Conservation (phyloP, 2,888 invertebrate genomes). For the Entomobrya multifasciata region DNA sequence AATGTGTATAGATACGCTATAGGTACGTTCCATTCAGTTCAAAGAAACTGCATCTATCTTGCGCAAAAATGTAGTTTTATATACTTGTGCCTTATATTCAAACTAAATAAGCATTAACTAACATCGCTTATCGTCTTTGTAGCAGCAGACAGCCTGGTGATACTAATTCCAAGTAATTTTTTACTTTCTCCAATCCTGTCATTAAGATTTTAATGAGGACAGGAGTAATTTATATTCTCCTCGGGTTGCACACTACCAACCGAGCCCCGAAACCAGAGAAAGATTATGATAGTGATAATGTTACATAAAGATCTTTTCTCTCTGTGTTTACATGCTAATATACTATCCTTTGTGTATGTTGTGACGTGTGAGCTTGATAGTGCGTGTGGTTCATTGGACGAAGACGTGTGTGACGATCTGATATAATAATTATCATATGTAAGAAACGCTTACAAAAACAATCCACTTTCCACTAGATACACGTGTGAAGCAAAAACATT, state of each 20-base stretch:
- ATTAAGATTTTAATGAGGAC: conserved; percentile 78
- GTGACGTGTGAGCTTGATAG: conserved; percentile 10
- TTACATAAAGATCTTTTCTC: background rate
- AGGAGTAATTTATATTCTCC: conserved; percentile 74
- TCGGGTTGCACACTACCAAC: conserved; percentile 39
- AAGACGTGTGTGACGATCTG: conserved; percentile 40
- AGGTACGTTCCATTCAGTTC: no score
- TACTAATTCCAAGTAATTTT: conserved; percentile 74
- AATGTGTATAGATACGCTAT: no score
- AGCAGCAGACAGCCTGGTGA: conserved; percentile 48
- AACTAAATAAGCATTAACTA: conserved; percentile 23
- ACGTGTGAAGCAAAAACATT: conserved; percentile 1
- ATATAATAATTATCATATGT: conserved; percentile 55
- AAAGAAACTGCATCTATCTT: background rate
- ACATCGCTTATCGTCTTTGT: conserved; percentile 43
- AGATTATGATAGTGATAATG: background rate
- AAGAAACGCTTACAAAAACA: conserved; percentile 26
- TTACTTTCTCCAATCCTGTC: conserved; percentile 74
- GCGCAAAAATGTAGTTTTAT: background rate
- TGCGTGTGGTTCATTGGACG: conserved; percentile 55
- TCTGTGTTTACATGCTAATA: conserved; percentile 25
- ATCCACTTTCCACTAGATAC: background rate
- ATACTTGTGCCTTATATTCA: background rate
- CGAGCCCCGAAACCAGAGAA: background rate
- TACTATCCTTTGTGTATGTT: conserved; percentile 3